Base-by-base conservation (phyloP, 2,797 vertebrate genomes). In the Toxotes lorentzi region DNA sequence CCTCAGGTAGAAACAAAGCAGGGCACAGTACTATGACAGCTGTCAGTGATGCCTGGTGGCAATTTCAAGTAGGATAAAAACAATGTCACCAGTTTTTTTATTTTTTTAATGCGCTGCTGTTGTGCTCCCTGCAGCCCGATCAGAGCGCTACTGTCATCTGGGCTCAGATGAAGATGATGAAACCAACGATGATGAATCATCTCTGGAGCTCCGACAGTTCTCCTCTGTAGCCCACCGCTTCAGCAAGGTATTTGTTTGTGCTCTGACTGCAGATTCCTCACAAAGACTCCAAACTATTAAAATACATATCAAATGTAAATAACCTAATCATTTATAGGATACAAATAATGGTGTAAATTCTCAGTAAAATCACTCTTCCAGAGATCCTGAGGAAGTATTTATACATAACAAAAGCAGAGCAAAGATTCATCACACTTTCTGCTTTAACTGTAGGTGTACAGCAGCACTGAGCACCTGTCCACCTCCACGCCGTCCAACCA, bases 221-320 rank as follows among this genome's bases (percentile, higher is more conserved):
- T 98, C 97, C 0, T 98, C 97, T 32, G 97, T 97, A 35, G 97
- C 97, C 4, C 96, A 98, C 68, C 97, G 97, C 48, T 98, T 98
- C 91, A 98, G 97, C 95, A 98, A 97, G 96, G 97, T 97, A 67
- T 41, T 32, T 41, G 0, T 67, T 43, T 21, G 16, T 24, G 12
- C 8, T 24, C 32, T 56, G 34, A 45, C 57, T 21, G 4, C 41
- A 19, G 6, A 16, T 23, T 30, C 23, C 53, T 64, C 4, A 69
- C 27, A 21, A 51, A 32, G 3, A 24, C 38, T 21, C 10, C 17
- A 5, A 35, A 6, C 5, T 35, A 35, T 35, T 41, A 58, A 35
- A 63, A 32, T 0, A 21, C 11, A 13, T 17, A 21, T 63, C 4
- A 35, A 1, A 40, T 4, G 1, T 67, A 59, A 53, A 58, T 19